These are phyloP conservation scores for Oscheius sp. DNA, from an alignment of 2,888 invertebrate species.

Conservation along the genomic window DNA sequence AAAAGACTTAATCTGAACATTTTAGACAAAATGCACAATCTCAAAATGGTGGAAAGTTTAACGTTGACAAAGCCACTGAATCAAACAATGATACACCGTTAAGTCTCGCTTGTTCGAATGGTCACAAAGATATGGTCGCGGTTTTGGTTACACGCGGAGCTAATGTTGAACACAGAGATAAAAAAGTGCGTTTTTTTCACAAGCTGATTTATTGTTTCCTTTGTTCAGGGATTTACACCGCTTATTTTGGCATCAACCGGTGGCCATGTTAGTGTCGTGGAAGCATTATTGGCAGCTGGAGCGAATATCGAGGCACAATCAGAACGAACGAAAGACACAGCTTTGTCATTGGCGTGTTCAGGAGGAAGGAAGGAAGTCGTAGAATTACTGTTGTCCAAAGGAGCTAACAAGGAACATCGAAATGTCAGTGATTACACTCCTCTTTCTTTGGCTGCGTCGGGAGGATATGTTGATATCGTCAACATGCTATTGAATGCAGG, in stretches of 20 bases:
- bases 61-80: conserved; percentile 93
- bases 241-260: conserved; percentile 96
- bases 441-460: conserved; percentile 95
- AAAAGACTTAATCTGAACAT: no score
- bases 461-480: conserved; percentile 96
- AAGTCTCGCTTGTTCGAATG: conserved; percentile 85
- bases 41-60: conserved; percentile 6
- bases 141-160: conserved; percentile 90
- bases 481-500: conserved; percentile 90
- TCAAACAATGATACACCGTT: conserved; percentile 98
- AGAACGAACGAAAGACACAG: conserved; percentile 93
- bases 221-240: conserved; percentile 86
- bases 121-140: conserved; percentile 94
- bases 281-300: conserved; percentile 89
- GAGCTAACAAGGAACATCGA: conserved; percentile 92
- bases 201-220: neutral
- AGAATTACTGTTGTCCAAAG: conserved; percentile 86
- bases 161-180: conserved; percentile 96
- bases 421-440: conserved; percentile 99
- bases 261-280: conserved; percentile 89
- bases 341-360: conserved; percentile 94
- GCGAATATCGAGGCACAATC: conserved; percentile 99
- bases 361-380: conserved; percentile 96
- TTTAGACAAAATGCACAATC: neutral
- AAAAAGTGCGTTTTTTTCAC: conserved; percentile 77